A percentile compares a stretch with the other conserved stretches of the same genome.
These are phyloP conservation scores for Cranoglanis bouderius DNA, from an alignment of 2,113 vertebrate genomes.

Conservation along the genomic window DNA sequence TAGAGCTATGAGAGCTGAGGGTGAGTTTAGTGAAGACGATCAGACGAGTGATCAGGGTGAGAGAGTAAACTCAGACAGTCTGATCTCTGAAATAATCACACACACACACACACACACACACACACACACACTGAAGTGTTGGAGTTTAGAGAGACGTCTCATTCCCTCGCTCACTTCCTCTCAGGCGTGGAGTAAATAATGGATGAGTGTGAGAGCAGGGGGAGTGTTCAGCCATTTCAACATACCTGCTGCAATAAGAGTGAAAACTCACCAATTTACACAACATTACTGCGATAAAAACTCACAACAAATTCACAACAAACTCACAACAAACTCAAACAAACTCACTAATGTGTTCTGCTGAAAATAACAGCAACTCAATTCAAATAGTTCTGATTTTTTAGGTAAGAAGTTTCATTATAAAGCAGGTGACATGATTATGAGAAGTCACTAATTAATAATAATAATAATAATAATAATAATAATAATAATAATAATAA, in stretches of 20 bases:
- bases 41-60: background rate
- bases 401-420: background rate
- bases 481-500: too few relatives aligned
- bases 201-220: background rate
- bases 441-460: too few relatives aligned
- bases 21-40: background rate
- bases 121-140: background rate
- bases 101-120: slow-evolving; percentile 12
- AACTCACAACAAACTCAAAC: too few relatives aligned
- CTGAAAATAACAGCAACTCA: background rate
- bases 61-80: background rate
- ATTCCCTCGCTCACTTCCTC: background rate
- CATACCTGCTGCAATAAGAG: background rate
- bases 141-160: background rate
- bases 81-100: background rate
- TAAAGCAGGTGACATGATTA: background rate
- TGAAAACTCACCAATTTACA: background rate
- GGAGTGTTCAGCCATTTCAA: background rate
- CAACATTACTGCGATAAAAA: background rate
- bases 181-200: slow-evolving; percentile 14
- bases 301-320: background rate
- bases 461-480: too few relatives aligned
- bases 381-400: background rate
- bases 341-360: too few relatives aligned
- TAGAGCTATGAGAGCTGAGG: background rate